Conservation (phyloP, 2,113 vertebrate genomes). For the Neogobius melanostomus region DNA sequence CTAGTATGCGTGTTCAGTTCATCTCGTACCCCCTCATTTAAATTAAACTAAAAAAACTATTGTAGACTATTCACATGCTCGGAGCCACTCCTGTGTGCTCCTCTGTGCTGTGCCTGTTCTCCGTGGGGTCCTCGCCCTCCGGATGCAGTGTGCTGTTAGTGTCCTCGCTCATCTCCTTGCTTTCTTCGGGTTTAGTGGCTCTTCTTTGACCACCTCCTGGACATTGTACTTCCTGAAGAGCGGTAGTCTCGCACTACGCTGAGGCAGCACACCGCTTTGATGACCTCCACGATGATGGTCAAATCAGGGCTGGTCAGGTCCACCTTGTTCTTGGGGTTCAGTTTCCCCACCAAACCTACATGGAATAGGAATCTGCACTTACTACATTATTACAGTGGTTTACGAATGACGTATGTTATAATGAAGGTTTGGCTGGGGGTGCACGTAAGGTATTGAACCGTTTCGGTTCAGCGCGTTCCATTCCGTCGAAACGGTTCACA, state of each 20-base stretch:
- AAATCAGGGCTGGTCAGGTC: slow-evolving; percentile 90
- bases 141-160: not conserved
- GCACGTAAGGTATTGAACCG: no score
- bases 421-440: no score
- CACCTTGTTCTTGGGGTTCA: slow-evolving; percentile 94
- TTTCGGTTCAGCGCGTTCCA: no score
- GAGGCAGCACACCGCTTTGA: slow-evolving; percentile 90
- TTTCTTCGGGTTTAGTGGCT: slow-evolving; percentile 31
- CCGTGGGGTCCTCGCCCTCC: slow-evolving; percentile 15
- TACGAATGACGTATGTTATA: no score
- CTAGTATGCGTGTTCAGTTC: not conserved
- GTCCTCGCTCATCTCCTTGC: slow-evolving; percentile 23
- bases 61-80: not conserved
- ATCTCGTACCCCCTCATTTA: not conserved
- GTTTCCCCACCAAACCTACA: slow-evolving; percentile 84
- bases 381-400: no score
- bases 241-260: slow-evolving; percentile 92
- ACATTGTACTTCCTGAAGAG: slow-evolving; percentile 93
- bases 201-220: slow-evolving; percentile 88
- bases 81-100: not conserved
- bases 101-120: slow-evolving; percentile 1
- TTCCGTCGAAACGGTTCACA: no score
- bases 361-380: not conserved
- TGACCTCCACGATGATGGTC: slow-evolving; percentile 93
- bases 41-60: not conserved